These are phyloP conservation scores for Phrynocephalus versicolor DNA, from an alignment of 2,113 vertebrate species.

Conservation along the genomic window DNA sequence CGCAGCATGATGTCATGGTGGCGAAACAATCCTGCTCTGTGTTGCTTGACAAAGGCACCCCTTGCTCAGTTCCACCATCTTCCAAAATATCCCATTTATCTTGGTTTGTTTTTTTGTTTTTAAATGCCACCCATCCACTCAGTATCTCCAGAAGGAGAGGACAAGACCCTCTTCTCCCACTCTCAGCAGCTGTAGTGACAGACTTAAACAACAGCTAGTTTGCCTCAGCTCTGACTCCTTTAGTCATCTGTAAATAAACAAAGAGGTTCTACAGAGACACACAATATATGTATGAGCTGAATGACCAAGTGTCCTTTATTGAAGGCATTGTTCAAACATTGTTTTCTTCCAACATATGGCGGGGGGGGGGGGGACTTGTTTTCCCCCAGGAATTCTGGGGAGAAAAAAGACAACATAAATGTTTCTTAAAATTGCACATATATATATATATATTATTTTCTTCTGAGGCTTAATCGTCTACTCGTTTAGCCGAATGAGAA, in stretches of 20 bases:
- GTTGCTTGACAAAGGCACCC: constrained; percentile 27
- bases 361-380: too few relatives aligned
- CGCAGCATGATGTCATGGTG: constrained; percentile 53
- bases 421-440: constrained; percentile 51
- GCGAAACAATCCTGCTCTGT: constrained; percentile 46
- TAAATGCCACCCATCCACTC: constrained; percentile 35
- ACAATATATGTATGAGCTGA: constrained; percentile 42
- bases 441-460: constrained; percentile 55
- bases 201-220: constrained; percentile 49
- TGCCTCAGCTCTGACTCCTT: constrained; percentile 56
- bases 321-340: constrained; percentile 60
- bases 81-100: constrained; percentile 28
- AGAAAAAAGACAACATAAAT: constrained; percentile 17
- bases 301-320: constrained; percentile 59
- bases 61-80: constrained; percentile 32
- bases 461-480: constrained; percentile 66
- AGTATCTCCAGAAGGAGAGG: constrained; percentile 16
- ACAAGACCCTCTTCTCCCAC: constrained; percentile 56
- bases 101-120: constrained; percentile 30
- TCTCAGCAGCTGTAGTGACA: constrained; percentile 53
- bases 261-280: constrained; percentile 49
- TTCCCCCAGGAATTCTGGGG: not conserved
- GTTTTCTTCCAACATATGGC: constrained; percentile 61
- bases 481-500: constrained; percentile 59
- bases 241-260: constrained; percentile 50